These are phyloP conservation scores for Metalampra italica DNA, from an alignment of 2,888 invertebrate species.

Conservation along the genomic window DNA sequence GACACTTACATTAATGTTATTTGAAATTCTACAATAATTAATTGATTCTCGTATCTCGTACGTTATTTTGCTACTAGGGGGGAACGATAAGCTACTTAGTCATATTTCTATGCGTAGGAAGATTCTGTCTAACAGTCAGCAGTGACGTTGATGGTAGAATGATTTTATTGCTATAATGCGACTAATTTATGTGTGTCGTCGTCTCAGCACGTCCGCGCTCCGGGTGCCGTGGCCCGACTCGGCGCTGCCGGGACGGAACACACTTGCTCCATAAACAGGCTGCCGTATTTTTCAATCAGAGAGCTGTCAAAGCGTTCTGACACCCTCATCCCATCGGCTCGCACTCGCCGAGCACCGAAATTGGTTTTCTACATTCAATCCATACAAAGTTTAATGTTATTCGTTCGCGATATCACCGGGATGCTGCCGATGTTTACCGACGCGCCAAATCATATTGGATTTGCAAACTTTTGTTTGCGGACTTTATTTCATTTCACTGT, in stretches of 20 bases:
- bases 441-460: constrained; percentile 79
- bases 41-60: no score
- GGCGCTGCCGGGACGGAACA: constrained; percentile 23
- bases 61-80: no score
- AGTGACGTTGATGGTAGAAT: no score
- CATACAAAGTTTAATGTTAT: constrained; percentile 80
- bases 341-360: constrained; percentile 78
- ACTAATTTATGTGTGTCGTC: no score
- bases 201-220: neutral
- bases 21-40: no score
- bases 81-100: no score
- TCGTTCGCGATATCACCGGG: constrained; percentile 79
- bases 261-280: constrained; percentile 77
- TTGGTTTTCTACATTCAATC: constrained; percentile 80
- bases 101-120: no score
- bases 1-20: no score
- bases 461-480: constrained; percentile 79
- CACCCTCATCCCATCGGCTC: constrained; percentile 80
- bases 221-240: neutral
- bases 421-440: constrained; percentile 78
- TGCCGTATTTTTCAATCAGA: constrained; percentile 82
- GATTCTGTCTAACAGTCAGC: no score
- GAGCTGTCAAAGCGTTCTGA: constrained; percentile 81
- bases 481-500: constrained; percentile 77
- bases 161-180: no score